A percentile compares a stretch with the other conserved stretches of the same genome.
Evolutionary conservation across 2,888 invertebrate genomes (phyloP).

Genomic region (Hypena proboscidalis): DNA sequence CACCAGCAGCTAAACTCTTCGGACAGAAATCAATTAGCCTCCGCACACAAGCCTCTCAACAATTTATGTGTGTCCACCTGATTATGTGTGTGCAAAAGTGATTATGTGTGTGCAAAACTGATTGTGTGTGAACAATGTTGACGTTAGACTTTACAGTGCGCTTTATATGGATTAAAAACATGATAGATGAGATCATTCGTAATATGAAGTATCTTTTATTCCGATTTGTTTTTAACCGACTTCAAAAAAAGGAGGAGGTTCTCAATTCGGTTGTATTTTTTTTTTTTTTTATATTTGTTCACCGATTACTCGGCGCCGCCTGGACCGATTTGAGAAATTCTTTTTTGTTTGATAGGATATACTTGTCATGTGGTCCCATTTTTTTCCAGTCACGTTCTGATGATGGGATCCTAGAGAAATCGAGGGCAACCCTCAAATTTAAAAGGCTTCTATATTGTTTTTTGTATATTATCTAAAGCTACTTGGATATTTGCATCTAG

Average conservation of each 20-base stretch:
- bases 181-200: conserved; percentile 25
- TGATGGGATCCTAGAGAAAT: too few species aligned
- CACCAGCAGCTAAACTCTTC: conserved; percentile 35
- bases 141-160: conserved; percentile 44
- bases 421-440: too few species aligned
- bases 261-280: not conserved
- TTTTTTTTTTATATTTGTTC: too few species aligned
- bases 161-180: conserved; percentile 44
- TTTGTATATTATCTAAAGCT: too few species aligned
- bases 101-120: conserved; percentile 52
- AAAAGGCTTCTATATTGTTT: too few species aligned
- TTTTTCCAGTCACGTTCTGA: too few species aligned
- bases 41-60: conserved; percentile 58
- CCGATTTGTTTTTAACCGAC: conserved; percentile 11
- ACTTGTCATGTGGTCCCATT: too few species aligned
- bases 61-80: conserved; percentile 61
- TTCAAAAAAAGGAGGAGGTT: too few species aligned
- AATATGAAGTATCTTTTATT: conserved; percentile 14
- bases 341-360: too few species aligned
- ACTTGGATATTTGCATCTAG: too few species aligned
- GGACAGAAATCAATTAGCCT: conserved; percentile 72
- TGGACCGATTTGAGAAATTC: too few species aligned
- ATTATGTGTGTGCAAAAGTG: conserved; percentile 54
- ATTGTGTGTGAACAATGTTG: conserved; percentile 47
- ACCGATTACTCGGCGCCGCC: too few species aligned